Evolutionary conservation across 1,140 invertebrate genomes (phyloP).

Genomic region (Aporrectodea caliginosa): DNA sequence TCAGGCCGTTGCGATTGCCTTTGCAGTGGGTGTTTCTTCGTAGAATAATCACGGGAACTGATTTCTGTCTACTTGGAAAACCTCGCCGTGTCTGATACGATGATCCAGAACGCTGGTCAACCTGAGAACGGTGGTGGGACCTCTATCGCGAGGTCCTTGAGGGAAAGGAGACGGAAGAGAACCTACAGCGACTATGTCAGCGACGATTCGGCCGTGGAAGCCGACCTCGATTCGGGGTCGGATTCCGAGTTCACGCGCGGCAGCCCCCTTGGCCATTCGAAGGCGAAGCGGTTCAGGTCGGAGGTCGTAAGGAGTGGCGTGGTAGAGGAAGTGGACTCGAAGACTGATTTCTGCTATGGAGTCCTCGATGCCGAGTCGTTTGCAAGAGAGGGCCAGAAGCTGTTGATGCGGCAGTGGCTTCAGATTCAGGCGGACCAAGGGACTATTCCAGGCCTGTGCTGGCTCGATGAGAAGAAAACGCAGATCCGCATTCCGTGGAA

Average conservation of each 20-base stretch:
- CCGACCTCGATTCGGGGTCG: background rate
- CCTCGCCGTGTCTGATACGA: too few species aligned
- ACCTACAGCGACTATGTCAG: background rate
- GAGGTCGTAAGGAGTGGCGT: background rate
- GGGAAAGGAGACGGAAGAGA: background rate
- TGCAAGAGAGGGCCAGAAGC: background rate
- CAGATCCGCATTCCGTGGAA: slow-evolving; percentile 44
- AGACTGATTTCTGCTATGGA: background rate
- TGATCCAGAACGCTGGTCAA: too few species aligned
- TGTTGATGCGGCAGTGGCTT: background rate
- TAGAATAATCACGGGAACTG: too few species aligned
- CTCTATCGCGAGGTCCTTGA: background rate
- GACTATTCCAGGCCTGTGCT: slow-evolving; percentile 17
- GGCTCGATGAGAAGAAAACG: slow-evolving; percentile 39
- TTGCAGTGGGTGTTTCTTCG: too few species aligned
- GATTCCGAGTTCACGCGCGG: background rate
- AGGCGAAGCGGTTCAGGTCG: background rate
- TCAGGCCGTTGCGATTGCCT: too few species aligned
- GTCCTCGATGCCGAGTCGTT: too few species aligned
- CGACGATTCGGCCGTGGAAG: background rate
- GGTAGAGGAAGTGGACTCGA: background rate
- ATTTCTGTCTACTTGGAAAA: too few species aligned
- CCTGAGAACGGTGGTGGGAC: too few species aligned
- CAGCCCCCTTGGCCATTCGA: too few species aligned
- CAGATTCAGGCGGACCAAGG: background rate